Base-by-base conservation (phyloP, 2,888 invertebrate genomes). In the Oligia strigilis region DNA sequence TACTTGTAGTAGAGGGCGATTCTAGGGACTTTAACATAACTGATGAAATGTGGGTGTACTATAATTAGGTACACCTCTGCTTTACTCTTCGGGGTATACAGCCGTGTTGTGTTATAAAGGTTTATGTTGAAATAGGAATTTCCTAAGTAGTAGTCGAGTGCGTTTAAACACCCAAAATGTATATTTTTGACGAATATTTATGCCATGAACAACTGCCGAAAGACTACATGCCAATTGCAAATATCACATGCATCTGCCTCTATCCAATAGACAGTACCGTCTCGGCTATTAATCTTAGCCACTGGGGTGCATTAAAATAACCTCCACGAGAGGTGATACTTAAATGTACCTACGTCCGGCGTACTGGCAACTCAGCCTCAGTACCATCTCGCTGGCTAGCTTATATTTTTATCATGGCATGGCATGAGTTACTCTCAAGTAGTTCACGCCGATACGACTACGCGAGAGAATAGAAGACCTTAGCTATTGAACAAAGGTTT, bases 91-190 rank as follows among this genome's bases (percentile, higher is more conserved):
- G 14, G 4, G 14, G 49, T 14, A 14, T 49, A 49, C 14, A 49
- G 49, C 14, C 49, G 49, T 49, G 3, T 13, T 49, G 49, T 13
- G 13, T 46, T 49, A 49, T 49, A 49, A 46, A 3, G 13, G 49
- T 49, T 29, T 49, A 49, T 49, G 49, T 49, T 49, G 49, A 14
- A 49, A 14, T 49, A 49, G 49, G 14, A 49, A 49, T 49, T 46
- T 0, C 14, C 14, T 5, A 17, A 17, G 4, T 36, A 5, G n/a
- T 29, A 17, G 6, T 0, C n/a, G 3, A 23, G 1, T 4, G n/a
- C 17, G 6, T 66, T 23, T 29, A 40, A 29, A 67, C 49, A 2
- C 23, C 40, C 9, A 17, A 52, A 46, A 58, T 0, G 2, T 46
- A 13, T 17, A 0, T 58, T 11, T 75, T 29, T 1, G 4, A 36